These are phyloP conservation scores for Mimumesa dahlbomi DNA, from an alignment of 2,888 invertebrate species.

Conservation along the genomic window DNA sequence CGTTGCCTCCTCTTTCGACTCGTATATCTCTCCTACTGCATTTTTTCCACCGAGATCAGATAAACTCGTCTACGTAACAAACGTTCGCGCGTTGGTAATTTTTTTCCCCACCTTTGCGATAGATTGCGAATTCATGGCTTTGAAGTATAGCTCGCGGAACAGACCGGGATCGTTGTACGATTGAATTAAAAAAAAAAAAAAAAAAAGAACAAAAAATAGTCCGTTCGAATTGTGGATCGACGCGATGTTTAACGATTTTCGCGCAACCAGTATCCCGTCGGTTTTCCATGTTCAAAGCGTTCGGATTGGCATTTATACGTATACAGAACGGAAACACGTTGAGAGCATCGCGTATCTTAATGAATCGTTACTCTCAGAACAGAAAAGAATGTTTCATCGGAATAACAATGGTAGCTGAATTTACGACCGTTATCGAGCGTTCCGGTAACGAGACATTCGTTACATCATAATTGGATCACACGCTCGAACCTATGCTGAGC, in stretches of 20 bases:
- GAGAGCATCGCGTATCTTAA: slow-evolving; percentile 25
- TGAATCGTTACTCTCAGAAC: slow-evolving; percentile 34
- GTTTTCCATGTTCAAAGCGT: no score
- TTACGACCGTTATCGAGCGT: slow-evolving; percentile 45
- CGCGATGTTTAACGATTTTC: no score
- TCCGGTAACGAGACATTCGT: slow-evolving; percentile 63
- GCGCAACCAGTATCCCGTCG: no score
- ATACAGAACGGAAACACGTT: no score
- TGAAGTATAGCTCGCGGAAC: not conserved
- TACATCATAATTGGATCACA: slow-evolving; percentile 76
- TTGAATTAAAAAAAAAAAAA: no score
- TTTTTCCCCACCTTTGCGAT: not conserved
- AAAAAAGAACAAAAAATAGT: no score
- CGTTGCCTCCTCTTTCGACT: slow-evolving; percentile 29
- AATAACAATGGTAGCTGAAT: slow-evolving; percentile 33
- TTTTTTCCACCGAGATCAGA: slow-evolving; percentile 44
- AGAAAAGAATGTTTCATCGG: slow-evolving; percentile 54
- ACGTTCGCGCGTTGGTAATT: slow-evolving; percentile 24
- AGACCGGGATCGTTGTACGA: no score
- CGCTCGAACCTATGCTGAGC: slow-evolving; percentile 68
- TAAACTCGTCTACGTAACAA: slow-evolving; percentile 41
- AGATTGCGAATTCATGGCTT: not conserved
- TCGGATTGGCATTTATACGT: no score
- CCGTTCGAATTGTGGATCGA: no score
- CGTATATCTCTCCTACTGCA: slow-evolving; percentile 21